Evolutionary conservation across 2,113 vertebrate species (phyloP).

Genomic region (Butorides virescens): DNA sequence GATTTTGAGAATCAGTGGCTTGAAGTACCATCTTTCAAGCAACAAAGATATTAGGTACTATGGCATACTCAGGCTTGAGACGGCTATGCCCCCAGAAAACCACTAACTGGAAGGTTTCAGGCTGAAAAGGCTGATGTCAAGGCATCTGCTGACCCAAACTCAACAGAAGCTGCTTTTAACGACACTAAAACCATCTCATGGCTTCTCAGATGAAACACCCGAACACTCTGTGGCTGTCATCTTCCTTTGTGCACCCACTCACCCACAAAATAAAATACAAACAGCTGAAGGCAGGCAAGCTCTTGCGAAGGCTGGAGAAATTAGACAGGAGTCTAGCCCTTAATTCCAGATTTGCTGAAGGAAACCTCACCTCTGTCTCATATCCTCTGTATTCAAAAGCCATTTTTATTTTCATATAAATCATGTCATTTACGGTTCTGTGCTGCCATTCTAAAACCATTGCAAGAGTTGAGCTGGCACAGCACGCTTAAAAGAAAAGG

Average conservation of each 20-base stretch:
- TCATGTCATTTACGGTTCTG: not conserved
- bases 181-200: not conserved
- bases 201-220: not conserved
- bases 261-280: slow-evolving; percentile 11
- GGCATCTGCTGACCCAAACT: not conserved
- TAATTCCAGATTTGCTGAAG: slow-evolving; percentile 31
- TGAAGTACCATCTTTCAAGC: not conserved
- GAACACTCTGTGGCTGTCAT: not conserved
- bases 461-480: not conserved
- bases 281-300: not conserved
- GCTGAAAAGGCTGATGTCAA: not conserved
- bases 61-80: not conserved
- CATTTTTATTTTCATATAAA: slow-evolving; percentile 24
- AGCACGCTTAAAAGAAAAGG: not conserved
- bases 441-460: not conserved
- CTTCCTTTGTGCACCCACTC: not conserved
- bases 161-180: not conserved
- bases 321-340: not conserved
- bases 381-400: slow-evolving; percentile 34
- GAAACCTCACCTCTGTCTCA: slow-evolving; percentile 42
- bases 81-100: not conserved
- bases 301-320: not conserved
- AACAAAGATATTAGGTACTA: not conserved
- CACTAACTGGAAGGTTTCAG: not conserved
- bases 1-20: not conserved